Evolutionary conservation across 2,797 vertebrate genomes (phyloP).

Genomic region (Discoglossus pictus): DNA sequence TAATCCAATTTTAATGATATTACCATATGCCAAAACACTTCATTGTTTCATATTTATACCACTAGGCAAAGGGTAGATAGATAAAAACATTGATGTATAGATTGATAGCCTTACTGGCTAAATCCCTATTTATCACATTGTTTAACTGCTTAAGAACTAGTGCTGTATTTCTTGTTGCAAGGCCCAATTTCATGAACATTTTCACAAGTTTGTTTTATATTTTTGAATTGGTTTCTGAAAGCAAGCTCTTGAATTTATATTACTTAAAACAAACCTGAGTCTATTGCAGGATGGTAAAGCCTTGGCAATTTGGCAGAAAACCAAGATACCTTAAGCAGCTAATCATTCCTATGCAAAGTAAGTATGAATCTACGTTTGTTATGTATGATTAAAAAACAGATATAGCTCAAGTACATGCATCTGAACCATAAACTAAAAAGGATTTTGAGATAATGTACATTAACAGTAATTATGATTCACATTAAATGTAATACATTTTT

Average conservation of each 20-base stretch:
- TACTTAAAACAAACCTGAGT: conserved; percentile 4
- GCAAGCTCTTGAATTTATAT: conserved; percentile 1
- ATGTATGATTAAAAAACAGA: conserved; percentile 12
- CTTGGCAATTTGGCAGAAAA: conserved; percentile 25
- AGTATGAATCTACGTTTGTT: conserved; percentile 16
- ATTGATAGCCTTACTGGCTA: too few species aligned
- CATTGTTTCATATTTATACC: too few species aligned
- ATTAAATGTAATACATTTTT: conserved; percentile 26
- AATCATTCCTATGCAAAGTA: conserved; percentile 24
- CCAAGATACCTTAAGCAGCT: neutral
- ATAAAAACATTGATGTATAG: too few species aligned
- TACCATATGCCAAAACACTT: too few species aligned
- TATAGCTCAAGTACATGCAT: conserved; percentile 2
- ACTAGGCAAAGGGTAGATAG: too few species aligned
- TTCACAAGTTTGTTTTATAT: neutral
- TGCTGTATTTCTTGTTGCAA: too few species aligned
- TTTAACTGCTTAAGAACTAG: too few species aligned
- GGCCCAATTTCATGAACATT: too few species aligned
- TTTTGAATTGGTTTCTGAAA: conserved; percentile 1
- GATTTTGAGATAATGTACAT: conserved; percentile 1
- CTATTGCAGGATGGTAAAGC: conserved; percentile 14
- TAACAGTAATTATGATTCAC: conserved; percentile 15
- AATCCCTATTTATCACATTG: too few species aligned
- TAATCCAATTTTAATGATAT: too few species aligned
- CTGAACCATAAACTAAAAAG: neutral